phyloP scores from a whole-genome alignment of 2,888 invertebrate genomes.

The Ophioninae sp. region DNA sequence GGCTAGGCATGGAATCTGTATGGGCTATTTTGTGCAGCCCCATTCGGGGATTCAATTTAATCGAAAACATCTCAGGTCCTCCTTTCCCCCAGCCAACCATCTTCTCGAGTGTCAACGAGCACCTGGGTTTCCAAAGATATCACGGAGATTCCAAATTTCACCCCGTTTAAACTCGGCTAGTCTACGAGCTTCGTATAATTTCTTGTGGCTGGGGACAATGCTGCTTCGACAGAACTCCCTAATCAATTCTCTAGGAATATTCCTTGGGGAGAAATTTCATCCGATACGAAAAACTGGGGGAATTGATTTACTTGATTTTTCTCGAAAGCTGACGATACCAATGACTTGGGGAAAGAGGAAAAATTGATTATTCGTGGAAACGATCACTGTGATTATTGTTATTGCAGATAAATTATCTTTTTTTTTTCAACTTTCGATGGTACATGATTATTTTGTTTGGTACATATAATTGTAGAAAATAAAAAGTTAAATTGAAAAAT shows the following conservation, averaged over 20 bases:
- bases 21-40: neutral
- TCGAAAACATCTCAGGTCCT: neutral
- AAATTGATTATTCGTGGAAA: too few species aligned
- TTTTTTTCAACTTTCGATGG: too few species aligned
- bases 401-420: too few species aligned
- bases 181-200: neutral
- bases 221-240: neutral
- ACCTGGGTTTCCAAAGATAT: neutral
- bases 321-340: neutral
- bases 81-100: neutral
- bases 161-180: neutral
- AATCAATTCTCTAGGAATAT: neutral
- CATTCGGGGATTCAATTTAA: neutral
- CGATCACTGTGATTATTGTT: too few species aligned
- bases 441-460: too few species aligned
- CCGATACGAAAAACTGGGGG: too few species aligned
- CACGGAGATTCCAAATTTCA: neutral
- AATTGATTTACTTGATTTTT: neutral
- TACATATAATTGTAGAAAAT: too few species aligned
- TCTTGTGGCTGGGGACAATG: neutral
- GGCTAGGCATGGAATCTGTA: neutral
- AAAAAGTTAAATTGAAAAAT: too few species aligned
- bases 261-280: neutral
- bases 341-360: neutral
- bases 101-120: neutral